A percentile compares a stretch with the other conserved stretches of the same genome.
These are phyloP conservation scores for Cryptus viduatorius DNA, from an alignment of 2,888 invertebrate genomes.

Conservation along the genomic window DNA sequence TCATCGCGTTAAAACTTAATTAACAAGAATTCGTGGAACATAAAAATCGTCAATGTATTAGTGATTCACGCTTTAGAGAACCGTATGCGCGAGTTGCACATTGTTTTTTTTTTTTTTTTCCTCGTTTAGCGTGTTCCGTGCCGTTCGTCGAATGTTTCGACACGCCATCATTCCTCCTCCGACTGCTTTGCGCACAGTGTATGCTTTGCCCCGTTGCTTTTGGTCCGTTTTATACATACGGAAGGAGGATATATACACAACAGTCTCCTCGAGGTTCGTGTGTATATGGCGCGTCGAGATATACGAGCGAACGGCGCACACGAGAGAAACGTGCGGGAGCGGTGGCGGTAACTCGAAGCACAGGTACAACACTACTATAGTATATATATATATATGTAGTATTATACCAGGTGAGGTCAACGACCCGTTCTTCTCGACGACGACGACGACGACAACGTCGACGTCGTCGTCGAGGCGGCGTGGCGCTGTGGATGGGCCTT, in stretches of 20 bases:
- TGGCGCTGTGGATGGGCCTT: constrained; percentile 60
- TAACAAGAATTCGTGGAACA: background rate
- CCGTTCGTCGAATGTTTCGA: constrained; percentile 66
- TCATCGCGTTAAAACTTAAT: background rate
- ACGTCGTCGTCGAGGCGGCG: constrained; percentile 49
- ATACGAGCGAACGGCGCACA: constrained; percentile 40
- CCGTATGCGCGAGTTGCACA: constrained; percentile 38
- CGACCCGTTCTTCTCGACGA: constrained; percentile 67
- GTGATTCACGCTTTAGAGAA: constrained; percentile 14
- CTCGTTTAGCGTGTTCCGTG: constrained; percentile 40
- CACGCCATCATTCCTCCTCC: constrained; percentile 64
- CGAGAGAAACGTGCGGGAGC: constrained; percentile 60
- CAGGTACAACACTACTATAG: constrained; percentile 38
- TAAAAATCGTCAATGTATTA: background rate
- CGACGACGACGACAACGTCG: constrained; percentile 50
- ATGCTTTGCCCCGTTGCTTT: constrained; percentile 63
- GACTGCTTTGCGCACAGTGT: constrained; percentile 30
- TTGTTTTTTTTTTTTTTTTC: constrained; percentile 45
- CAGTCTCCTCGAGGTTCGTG: background rate
- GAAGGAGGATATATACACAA: constrained; percentile 27
- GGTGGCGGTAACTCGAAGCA: constrained; percentile 51
- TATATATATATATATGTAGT: constrained; percentile 40
- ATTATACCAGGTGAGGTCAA: constrained; percentile 73
- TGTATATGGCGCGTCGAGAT: constrained; percentile 26
- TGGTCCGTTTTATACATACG: constrained; percentile 61